These are phyloP conservation scores for Synanthedon tipuliformis DNA, from an alignment of 2,888 invertebrate genomes.

Conservation along the genomic window DNA sequence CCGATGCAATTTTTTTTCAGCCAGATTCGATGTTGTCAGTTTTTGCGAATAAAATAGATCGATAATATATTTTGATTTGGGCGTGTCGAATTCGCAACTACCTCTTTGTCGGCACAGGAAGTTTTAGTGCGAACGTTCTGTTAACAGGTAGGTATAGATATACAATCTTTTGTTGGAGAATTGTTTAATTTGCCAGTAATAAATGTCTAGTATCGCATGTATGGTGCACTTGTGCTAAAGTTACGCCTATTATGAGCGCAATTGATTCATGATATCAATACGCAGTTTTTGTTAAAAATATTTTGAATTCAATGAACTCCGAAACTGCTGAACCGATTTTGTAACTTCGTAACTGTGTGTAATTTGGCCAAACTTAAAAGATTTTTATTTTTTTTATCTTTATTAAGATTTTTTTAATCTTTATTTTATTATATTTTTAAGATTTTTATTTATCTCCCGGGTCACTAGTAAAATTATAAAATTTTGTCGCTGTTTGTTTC, in stretches of 20 bases:
- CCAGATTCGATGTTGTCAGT: constrained; percentile 26
- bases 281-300: too few species aligned
- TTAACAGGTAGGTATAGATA: constrained; percentile 49
- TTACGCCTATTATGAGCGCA: constrained; percentile 44
- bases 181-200: constrained; percentile 6
- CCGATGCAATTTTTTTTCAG: constrained; percentile 32
- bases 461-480: too few species aligned
- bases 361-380: too few species aligned
- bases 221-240: constrained; percentile 61
- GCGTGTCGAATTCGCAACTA: constrained; percentile 55
- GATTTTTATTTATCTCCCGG: too few species aligned
- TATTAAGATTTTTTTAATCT: too few species aligned
- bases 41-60: constrained; percentile 27
- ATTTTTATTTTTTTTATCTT: too few species aligned
- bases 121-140: constrained; percentile 36
- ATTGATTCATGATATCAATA: constrained; percentile 13
- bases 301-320: too few species aligned
- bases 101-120: constrained; percentile 59
- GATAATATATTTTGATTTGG: constrained; percentile 68
- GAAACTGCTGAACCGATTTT: too few species aligned
- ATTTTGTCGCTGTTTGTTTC: too few species aligned
- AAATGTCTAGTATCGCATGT: constrained; percentile 19
- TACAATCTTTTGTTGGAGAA: constrained; percentile 13
- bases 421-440: too few species aligned
- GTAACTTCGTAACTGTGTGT: too few species aligned